Conservation (phyloP, 2,113 vertebrate genomes). For the Columba janthina region DNA sequence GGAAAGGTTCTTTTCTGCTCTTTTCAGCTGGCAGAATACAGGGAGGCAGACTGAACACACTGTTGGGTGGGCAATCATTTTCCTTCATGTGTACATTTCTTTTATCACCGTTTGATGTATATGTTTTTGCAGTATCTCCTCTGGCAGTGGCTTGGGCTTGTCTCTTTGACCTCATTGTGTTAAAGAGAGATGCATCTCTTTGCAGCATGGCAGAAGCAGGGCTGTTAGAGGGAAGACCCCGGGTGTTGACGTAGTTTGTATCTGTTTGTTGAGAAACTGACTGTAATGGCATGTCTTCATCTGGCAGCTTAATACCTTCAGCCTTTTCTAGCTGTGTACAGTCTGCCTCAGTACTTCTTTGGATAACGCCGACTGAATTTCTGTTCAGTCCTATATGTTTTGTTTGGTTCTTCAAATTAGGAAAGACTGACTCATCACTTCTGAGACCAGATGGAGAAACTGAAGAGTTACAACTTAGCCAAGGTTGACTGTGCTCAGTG, state of each 20-base stretch:
- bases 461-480: not conserved
- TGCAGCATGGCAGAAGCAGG: not conserved
- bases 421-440: slow-evolving; percentile 35
- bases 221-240: slow-evolving; percentile 4
- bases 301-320: not conserved
- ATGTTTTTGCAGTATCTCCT: slow-evolving; percentile 19
- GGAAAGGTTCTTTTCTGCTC: not conserved
- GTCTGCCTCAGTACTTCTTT: slow-evolving; percentile 29
- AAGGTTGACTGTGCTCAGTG: not conserved
- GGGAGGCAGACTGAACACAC: not conserved
- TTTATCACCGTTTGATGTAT: not conserved
- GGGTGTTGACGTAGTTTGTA: not conserved
- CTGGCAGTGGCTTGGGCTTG: slow-evolving; percentile 20
- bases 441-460: not conserved
- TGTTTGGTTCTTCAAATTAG: slow-evolving; percentile 1
- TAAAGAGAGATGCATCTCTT: not conserved
- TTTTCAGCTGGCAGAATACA: slow-evolving; percentile 12
- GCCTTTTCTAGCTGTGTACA: slow-evolving; percentile 13
- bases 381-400: slow-evolving; percentile 23
- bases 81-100: slow-evolving; percentile 31
- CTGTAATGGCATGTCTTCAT: not conserved
- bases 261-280: slow-evolving; percentile 28
- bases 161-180: slow-evolving; percentile 14
- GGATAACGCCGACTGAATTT: not conserved
- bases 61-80: not conserved